Base-by-base conservation (phyloP, 2,797 vertebrate genomes). In the Tapirus indicus region DNA sequence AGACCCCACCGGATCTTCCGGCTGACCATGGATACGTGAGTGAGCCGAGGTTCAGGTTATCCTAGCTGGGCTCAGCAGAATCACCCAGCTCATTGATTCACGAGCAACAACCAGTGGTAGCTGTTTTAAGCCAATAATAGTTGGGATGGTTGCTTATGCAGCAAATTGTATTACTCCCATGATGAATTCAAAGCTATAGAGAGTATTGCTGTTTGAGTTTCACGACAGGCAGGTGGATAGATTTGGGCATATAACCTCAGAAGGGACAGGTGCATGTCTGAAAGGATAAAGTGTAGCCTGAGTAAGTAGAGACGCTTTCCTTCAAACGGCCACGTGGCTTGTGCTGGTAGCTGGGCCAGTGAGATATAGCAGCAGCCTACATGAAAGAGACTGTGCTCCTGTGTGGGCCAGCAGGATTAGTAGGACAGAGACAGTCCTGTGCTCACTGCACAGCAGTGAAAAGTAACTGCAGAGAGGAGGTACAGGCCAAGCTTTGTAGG, bases 331-430 rank as follows among this genome's bases (percentile, higher is more conserved):
- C 2, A 2, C 9, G 5, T 7, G 25, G 54, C 12, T 74, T 38
- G 12, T 54, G n/a, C 29, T 72, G 27, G 77, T 54, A 64, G 35
- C 35, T 83, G 32, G 64, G 17, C 9, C 6, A 38, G 44, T 18
- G 88, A 83, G n/a, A 83, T 4, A 44, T 0, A 71, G 18, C 29
- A 91, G 44, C 6, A 49, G 38, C 68, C 27, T n/a, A 6, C 35
- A 4, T 5, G 25, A 71, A 49, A 66, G 52, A 69, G 27, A 69
- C 21, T 27, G 16, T n/a, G 18, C 5, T 62, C 71, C 44, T 35
- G 7, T 6, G 49, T 6, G 20, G 2, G n/a, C 58, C 54, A n/a
- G 71, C n/a, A 38, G 21, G 4, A 1, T 1, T 0, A 0, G 14
- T 0, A 21, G 35, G 47, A 21, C 54, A 64, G n/a, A 23, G 4